phyloP scores from a whole-genome alignment of 2,797 vertebrate genomes.

The Anableps anableps region DNA sequence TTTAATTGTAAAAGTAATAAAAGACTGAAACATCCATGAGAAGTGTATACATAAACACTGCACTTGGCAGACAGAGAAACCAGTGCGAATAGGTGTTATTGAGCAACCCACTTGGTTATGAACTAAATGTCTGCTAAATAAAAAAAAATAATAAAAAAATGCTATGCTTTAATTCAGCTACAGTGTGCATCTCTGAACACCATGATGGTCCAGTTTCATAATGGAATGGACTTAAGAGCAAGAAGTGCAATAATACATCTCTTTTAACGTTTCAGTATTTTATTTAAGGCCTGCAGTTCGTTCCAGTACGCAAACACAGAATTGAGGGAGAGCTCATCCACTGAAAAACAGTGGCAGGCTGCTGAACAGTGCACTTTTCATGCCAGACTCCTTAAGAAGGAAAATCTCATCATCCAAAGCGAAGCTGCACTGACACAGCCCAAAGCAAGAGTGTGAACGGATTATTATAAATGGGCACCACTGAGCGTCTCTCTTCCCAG shows the following conservation, averaged over 20 bases:
- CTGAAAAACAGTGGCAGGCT: constrained; percentile 60
- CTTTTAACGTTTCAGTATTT: constrained; percentile 63
- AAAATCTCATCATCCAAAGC: constrained; percentile 73
- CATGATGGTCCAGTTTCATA: constrained; percentile 68
- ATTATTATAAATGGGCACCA: constrained; percentile 56
- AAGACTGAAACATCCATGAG: not conserved
- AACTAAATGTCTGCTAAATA: constrained; percentile 42
- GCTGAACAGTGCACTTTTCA: constrained; percentile 79
- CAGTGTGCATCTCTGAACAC: constrained; percentile 65
- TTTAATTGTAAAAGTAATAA: not conserved
- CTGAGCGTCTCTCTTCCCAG: constrained; percentile 38
- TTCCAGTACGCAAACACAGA: constrained; percentile 53
- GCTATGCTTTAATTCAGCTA: constrained; percentile 57
- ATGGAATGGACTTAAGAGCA: constrained; percentile 63
- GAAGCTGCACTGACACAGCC: constrained; percentile 58
- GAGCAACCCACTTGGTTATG: constrained; percentile 26
- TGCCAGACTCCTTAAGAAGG: constrained; percentile 67
- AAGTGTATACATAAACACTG: not conserved
- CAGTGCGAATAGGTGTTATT: not conserved
- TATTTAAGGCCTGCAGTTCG: constrained; percentile 58
- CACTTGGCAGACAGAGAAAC: not conserved
- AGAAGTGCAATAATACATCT: constrained; percentile 61
- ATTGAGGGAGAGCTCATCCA: constrained; percentile 62
- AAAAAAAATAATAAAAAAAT: constrained; percentile 52
- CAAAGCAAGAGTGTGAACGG: constrained; percentile 52